Conservation (phyloP, 2,113 vertebrate genomes). For the Sitta europaea region DNA sequence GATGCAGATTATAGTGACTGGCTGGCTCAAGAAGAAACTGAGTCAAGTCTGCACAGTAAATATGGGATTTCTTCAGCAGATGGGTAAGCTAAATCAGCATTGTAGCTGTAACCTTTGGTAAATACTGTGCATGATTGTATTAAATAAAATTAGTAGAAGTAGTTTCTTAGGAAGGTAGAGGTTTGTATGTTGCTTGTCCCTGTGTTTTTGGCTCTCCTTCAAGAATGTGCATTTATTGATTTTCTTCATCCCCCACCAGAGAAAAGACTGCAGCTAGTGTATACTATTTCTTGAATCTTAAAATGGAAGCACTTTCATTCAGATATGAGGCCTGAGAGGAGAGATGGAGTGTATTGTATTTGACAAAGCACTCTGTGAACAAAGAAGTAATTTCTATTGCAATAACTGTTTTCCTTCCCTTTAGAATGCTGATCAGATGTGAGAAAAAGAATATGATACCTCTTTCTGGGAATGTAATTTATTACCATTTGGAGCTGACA, state of each 20-base stretch:
- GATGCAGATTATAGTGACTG: neutral
- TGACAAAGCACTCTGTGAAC: neutral
- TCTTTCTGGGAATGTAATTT: neutral
- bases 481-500: neutral
- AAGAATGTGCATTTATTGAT: neutral
- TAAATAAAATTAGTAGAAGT: neutral
- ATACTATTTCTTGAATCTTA: neutral
- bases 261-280: neutral
- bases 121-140: neutral
- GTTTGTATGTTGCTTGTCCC: neutral
- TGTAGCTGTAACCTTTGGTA: neutral
- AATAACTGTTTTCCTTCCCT: neutral
- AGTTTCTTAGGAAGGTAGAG: neutral
- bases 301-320: neutral
- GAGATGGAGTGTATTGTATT: neutral
- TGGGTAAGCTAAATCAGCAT: neutral
- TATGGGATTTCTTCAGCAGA: neutral
- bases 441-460: neutral
- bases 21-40: neutral
- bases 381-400: neutral
- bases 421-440: neutral
- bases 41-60: neutral
- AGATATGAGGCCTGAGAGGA: neutral
- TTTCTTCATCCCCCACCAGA: neutral
- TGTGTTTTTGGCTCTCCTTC: neutral